A percentile compares a stretch with the other conserved stretches of the same genome.
Conservation (phyloP, 1,140 invertebrate genomes). For the Tetramorium simillimum region DNA sequence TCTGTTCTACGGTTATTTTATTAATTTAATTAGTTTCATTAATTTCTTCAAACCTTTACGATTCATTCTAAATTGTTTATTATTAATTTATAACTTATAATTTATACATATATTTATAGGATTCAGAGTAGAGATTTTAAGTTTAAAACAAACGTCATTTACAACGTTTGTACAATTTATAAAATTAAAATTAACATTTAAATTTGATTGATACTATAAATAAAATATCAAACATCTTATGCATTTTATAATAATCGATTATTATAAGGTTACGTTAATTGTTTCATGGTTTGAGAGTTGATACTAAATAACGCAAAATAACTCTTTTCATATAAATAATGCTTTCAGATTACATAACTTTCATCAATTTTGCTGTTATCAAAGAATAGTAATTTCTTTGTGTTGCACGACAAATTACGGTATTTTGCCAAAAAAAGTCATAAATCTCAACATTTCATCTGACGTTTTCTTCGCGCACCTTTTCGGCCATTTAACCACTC, state of each 20-base stretch:
- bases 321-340: neutral
- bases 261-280: neutral
- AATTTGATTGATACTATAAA: no score
- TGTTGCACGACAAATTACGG: neutral
- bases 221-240: no score
- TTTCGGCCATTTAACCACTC: conserved; percentile 19
- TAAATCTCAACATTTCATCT: neutral
- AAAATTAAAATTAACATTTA: no score
- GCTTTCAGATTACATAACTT: neutral
- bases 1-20: neutral
- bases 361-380: neutral
- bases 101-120: neutral
- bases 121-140: neutral
- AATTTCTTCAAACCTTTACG: neutral
- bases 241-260: no score
- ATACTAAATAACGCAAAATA: neutral
- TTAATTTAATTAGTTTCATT: neutral
- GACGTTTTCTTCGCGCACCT: neutral
- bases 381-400: neutral
- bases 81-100: neutral
- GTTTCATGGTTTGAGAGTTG: neutral
- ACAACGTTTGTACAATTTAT: no score
- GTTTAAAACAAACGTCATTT: neutral
- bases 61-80: neutral
- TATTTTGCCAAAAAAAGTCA: conserved; percentile 10